phyloP scores from a whole-genome alignment of 2,888 invertebrate species.

The Meiosimyza platycephala region DNA sequence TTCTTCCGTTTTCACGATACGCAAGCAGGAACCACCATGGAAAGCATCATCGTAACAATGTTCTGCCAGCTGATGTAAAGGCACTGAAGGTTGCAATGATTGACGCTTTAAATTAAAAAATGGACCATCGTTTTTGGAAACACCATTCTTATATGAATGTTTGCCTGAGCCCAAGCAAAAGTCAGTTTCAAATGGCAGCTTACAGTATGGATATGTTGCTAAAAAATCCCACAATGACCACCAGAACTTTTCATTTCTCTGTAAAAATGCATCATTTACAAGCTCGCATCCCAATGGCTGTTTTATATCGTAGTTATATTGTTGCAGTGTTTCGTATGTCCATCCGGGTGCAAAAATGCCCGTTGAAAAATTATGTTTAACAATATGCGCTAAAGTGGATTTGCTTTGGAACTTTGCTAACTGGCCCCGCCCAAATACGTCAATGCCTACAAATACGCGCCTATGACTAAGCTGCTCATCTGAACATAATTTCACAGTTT shows the following conservation, averaged over 20 bases:
- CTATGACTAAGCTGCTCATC: conserved; percentile 64
- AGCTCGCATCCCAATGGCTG: conserved; percentile 52
- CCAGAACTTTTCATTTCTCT: conserved; percentile 82
- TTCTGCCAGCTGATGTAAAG: conserved; percentile 54
- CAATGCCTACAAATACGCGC: conserved; percentile 91
- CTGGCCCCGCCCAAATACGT: conserved; percentile 94
- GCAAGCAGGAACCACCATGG: conserved; percentile 70
- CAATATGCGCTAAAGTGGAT: conserved; percentile 76
- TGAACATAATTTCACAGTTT: conserved; percentile 69
- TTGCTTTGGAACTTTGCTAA: conserved; percentile 85
- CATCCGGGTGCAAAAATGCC: conserved; percentile 97
- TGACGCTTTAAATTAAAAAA: conserved; percentile 75
- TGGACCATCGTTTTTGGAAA: conserved; percentile 9
- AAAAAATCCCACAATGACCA: conserved; percentile 77
- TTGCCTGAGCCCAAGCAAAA: conserved; percentile 85
- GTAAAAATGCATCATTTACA: conserved; percentile 68
- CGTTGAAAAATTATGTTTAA: conserved; percentile 78
- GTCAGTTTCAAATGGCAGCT: conserved; percentile 77
- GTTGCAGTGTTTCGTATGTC: conserved; percentile 81
- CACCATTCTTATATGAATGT: conserved; percentile 46
- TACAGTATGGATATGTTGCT: conserved; percentile 74
- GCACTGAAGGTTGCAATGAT: conserved; percentile 71
- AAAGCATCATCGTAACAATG: conserved; percentile 68
- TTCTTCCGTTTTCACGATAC: conserved; percentile 66
- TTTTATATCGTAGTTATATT: conserved; percentile 57